These are phyloP conservation scores for Donacobius atricapilla DNA, from an alignment of 2,113 vertebrate genomes.

Conservation along the genomic window DNA sequence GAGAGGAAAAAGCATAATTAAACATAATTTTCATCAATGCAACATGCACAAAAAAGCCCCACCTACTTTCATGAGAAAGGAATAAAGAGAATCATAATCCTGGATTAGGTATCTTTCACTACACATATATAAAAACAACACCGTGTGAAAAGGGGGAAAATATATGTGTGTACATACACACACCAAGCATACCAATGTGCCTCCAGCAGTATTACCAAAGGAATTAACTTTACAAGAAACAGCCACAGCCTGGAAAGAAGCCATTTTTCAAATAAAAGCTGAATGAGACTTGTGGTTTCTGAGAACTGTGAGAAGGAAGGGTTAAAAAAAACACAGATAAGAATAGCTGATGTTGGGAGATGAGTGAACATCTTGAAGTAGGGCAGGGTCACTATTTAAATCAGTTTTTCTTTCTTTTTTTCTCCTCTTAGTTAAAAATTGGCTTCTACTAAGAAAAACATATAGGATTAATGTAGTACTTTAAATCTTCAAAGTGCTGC, in stretches of 20 bases:
- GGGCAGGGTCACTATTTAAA: constrained; percentile 49
- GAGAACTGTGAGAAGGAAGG: constrained; percentile 42
- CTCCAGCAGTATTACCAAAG: constrained; percentile 46
- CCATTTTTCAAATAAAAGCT: constrained; percentile 23
- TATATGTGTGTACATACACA: constrained; percentile 24
- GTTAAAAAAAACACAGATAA: constrained; percentile 64
- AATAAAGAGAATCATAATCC: constrained; percentile 58
- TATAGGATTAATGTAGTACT: constrained; percentile 45
- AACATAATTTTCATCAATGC: constrained; percentile 33
- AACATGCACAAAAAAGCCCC: constrained; percentile 25
- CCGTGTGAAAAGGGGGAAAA: constrained; percentile 62
- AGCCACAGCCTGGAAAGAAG: constrained; percentile 44
- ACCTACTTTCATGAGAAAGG: constrained; percentile 66
- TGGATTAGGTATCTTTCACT: constrained; percentile 69
- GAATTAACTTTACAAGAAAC: constrained; percentile 56
- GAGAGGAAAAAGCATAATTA: constrained; percentile 44
- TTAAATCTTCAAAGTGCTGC: constrained; percentile 44
- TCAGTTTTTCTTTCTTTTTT: background rate
- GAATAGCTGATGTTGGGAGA: constrained; percentile 35
- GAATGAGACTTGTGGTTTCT: constrained; percentile 49
- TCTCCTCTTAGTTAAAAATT: constrained; percentile 14
- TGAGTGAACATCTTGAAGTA: constrained; percentile 49
- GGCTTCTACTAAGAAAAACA: background rate
- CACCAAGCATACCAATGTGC: constrained; percentile 50
- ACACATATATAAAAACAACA: constrained; percentile 40